phyloP scores from a whole-genome alignment of 2,888 invertebrate species.

The Uropetala carovei region DNA sequence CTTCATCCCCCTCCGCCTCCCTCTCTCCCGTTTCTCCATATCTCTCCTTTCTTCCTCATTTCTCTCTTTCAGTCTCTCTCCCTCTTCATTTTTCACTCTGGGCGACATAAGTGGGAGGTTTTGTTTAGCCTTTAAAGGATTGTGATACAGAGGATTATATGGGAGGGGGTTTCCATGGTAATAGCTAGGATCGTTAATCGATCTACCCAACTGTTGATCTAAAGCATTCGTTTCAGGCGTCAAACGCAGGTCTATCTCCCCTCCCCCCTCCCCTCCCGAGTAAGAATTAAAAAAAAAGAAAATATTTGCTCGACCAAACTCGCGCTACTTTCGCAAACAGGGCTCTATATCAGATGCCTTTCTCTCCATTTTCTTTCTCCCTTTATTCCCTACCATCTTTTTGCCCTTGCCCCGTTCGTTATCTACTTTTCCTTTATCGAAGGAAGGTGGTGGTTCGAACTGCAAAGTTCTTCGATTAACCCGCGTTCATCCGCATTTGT shows the following conservation, averaged over 20 bases:
- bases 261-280: too few relatives aligned
- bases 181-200: background rate
- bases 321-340: too few relatives aligned
- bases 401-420: too few relatives aligned
- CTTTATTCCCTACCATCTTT: too few relatives aligned
- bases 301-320: too few relatives aligned
- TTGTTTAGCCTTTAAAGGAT: background rate
- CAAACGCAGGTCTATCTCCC: background rate
- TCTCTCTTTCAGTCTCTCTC: background rate
- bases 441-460: too few relatives aligned
- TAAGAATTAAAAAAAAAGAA: too few relatives aligned
- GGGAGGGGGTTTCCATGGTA: background rate
- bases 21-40: background rate
- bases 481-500: too few relatives aligned
- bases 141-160: background rate
- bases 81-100: background rate
- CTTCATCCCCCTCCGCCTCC: background rate
- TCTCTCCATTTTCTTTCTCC: too few relatives aligned
- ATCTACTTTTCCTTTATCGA: too few relatives aligned
- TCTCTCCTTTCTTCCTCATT: background rate
- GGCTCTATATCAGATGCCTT: too few relatives aligned
- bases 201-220: conserved; percentile 19
- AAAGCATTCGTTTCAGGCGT: background rate
- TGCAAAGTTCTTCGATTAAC: too few relatives aligned
- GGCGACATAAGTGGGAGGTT: conserved; percentile 15